Percentiles rank a stretch among this genome's conserved stretches.
Conservation (phyloP, 2,888 invertebrate genomes). For the Nemotelus nigrinus region DNA sequence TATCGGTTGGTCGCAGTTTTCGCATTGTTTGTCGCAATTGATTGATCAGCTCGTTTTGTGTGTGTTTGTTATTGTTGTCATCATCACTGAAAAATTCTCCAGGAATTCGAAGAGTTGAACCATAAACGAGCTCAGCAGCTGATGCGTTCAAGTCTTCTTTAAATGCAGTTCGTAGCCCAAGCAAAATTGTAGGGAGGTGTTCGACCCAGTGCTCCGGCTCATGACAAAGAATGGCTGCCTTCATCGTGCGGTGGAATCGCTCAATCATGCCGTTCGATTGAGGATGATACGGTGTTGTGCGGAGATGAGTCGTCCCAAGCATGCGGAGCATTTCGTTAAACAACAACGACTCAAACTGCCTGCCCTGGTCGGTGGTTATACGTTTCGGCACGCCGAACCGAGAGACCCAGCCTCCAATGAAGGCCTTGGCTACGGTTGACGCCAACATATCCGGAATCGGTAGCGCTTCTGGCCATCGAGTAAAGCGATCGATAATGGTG, state of each 20-base stretch:
- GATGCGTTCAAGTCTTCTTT: slow-evolving; percentile 4
- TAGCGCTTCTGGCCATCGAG: too few relatives aligned
- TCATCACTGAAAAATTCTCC: slow-evolving; percentile 9
- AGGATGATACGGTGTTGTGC: neutral
- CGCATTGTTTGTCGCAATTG: neutral
- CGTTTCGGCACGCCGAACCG: neutral
- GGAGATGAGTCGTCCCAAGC: neutral
- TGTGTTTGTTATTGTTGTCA: too few relatives aligned
- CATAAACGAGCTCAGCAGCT: neutral
- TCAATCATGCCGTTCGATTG: neutral
- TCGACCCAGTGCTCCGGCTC: neutral
- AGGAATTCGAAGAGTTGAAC: neutral
- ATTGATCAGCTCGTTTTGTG: neutral
- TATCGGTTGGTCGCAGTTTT: neutral
- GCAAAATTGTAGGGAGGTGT: too few relatives aligned
- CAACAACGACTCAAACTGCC: too few relatives aligned
- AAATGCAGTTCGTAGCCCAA: slow-evolving; percentile 1
- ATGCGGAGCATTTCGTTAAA: too few relatives aligned
- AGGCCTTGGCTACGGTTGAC: neutral
- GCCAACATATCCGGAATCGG: neutral
- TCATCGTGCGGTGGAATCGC: neutral
- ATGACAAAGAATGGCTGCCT: neutral
- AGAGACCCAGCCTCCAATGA: neutral
- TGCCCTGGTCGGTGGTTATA: slow-evolving; percentile 8
- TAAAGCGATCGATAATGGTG: too few relatives aligned